phyloP scores from a whole-genome alignment of 2,113 vertebrate species.

The Hypomesus transpacificus region DNA sequence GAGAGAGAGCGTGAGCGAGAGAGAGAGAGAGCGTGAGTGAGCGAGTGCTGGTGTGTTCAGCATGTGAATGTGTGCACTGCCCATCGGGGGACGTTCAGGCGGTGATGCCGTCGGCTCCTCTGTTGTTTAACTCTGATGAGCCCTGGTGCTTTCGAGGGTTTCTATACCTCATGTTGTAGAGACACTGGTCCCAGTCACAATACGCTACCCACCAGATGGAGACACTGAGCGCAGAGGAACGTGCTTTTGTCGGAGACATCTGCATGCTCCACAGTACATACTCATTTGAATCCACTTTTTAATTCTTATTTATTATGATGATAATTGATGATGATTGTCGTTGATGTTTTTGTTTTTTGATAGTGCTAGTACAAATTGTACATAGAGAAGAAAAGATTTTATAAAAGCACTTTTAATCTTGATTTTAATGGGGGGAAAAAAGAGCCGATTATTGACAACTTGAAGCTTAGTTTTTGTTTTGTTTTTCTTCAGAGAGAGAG shows the following conservation, averaged over 20 bases:
- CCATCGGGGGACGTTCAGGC: slow-evolving; percentile 43
- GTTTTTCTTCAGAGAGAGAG: slow-evolving; percentile 83
- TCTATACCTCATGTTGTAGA: slow-evolving; percentile 73
- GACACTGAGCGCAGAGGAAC: slow-evolving; percentile 66
- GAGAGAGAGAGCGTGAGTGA: slow-evolving; percentile 52
- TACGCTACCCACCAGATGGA: slow-evolving; percentile 49
- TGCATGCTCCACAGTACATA: slow-evolving; percentile 64
- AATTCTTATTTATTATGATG: slow-evolving; percentile 76
- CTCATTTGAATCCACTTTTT: slow-evolving; percentile 61
- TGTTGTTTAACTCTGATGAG: slow-evolving; percentile 58
- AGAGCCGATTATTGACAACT: slow-evolving; percentile 81
- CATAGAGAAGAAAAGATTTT: slow-evolving; percentile 92
- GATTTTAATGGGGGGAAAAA: slow-evolving; percentile 84
- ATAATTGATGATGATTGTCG: slow-evolving; percentile 62
- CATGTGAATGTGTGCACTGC: too few species aligned
- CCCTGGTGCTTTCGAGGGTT: slow-evolving; percentile 59
- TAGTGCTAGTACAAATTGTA: slow-evolving; percentile 91
- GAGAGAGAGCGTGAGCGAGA: not conserved
- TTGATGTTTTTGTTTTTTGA: slow-evolving; percentile 73
- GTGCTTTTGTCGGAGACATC: slow-evolving; percentile 38
- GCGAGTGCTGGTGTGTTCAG: slow-evolving; percentile 33
- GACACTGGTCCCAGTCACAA: slow-evolving; percentile 74
- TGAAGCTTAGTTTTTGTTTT: slow-evolving; percentile 74
- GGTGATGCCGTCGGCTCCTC: slow-evolving; percentile 38
- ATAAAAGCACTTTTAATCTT: slow-evolving; percentile 99